Evolutionary conservation across 2,888 invertebrate species (phyloP), one percentile per base, ranked within the genome.

Genomic region (Trichopria drosophilae): DNA sequence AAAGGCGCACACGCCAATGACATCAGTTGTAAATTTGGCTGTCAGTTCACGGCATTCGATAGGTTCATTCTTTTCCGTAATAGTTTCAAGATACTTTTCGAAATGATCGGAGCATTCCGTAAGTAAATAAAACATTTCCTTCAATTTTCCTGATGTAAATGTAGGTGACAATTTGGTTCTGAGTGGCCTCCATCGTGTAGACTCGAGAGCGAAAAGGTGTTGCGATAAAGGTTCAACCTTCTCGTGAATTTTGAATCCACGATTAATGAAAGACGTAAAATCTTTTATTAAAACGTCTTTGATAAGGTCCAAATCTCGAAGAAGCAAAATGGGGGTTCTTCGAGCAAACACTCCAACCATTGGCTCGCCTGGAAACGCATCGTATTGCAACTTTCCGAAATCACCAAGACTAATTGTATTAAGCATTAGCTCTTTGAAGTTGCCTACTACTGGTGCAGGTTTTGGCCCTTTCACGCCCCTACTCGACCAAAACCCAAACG

Each of bases 141-240:
- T 82, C 20, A 78, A 78, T 51, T 80, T 79, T 28, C 75, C 76
- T 9, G 71, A 66, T 1, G 81, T 80, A 20, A 82, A 76, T 2
- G 78, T 78, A 0, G 80, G 74, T 2, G 80, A 78, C 12, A 82
- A 57, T 56, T 78, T 78, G 1, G 71, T 65, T 5, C 82, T 71
- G 1, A 77, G 64, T 1, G 70, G 67, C 51, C 79, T 79, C 82
- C 82, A 81, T 55, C 75, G 65, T 10, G 76, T 69, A 1, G 79
- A 79, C 9, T 70, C 74, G 16, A 80, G 54, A 0, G 69, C 51
- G 55, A 82, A 80, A 1, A 69, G 26, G 28, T 67, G 79, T 35
- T 75, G 73, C 2, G 74, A 74, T 4, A 82, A 59, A 0, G 76
- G 78, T 46, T 82, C 82, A 12, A 60, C 54, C 36, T 61, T 61